Evolutionary conservation across 2,888 invertebrate genomes (phyloP), one percentile per base, ranked within the genome.

Genomic region (Pharmacophagus antenor): DNA sequence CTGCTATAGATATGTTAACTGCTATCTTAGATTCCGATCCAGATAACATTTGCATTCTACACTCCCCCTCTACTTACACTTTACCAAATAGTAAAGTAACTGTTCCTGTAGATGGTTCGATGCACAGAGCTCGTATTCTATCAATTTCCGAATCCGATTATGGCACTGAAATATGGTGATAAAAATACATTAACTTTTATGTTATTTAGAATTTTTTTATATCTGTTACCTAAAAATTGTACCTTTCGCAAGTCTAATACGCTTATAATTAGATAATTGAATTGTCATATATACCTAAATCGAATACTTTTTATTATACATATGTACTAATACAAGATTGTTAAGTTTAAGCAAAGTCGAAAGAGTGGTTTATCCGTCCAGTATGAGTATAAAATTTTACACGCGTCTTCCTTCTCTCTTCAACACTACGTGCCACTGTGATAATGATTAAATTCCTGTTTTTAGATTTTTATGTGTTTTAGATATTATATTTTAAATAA

Each of bases 81-180:
- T 68, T 84, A 1, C 78, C 92, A 57, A 90, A 89, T 56, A 93
- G 90, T 79, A 93, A 93, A 79, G 93, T 94, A 58, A 93, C 93
- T 64, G 88, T 94, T 72, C 94, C 93, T 65, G 85, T 87, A 56
- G 94, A 93, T 81, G 87, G 92, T 65, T 89, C 88, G 62, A 89
- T 92, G 79, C 93, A 93, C 78, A 91, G 93, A 67, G 94, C 93
- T 61, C 91, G 93, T 75, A 93, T 94, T 63, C 88, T 95, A 65
- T 93, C 93, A 61, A 91, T 93, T 64, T 88, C 92, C 60, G 90
- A 89, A 73, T 88, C 93, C 15, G 93, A 94, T 67, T 92, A 91
- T 69, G 93, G 93, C 64, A 95, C 95, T 58, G 95, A 95, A 89
- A 95, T 95, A 77, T 95, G 95, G 95, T 95, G 91, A 87, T 72